These are phyloP conservation scores for Drosophila anceps DNA, from an alignment of 2,888 invertebrate species.

Conservation along the genomic window DNA sequence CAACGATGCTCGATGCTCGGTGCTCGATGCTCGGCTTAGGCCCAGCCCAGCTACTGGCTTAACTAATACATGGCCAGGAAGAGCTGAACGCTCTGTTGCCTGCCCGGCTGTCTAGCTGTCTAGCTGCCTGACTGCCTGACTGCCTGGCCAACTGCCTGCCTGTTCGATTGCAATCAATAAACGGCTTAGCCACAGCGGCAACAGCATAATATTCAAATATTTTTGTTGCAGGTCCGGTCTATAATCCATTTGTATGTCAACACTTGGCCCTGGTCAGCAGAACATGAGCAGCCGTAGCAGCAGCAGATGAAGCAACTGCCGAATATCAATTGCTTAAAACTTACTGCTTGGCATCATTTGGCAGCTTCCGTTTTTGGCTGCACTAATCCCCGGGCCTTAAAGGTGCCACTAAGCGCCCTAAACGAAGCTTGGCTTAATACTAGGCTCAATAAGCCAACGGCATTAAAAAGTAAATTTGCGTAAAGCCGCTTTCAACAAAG, in stretches of 20 bases:
- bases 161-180: slow-evolving; percentile 79
- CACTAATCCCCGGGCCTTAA: slow-evolving; percentile 43
- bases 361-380: slow-evolving; percentile 51
- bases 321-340: neutral
- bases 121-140: neutral
- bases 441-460: slow-evolving; percentile 72
- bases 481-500: slow-evolving; percentile 69
- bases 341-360: slow-evolving; percentile 24
- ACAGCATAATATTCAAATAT: slow-evolving; percentile 63
- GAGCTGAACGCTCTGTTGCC: slow-evolving; percentile 15
- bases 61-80: slow-evolving; percentile 42
- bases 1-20: neutral
- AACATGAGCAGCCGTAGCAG: slow-evolving; percentile 8
- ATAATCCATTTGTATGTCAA: slow-evolving; percentile 78
- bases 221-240: slow-evolving; percentile 49
- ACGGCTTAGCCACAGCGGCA: slow-evolving; percentile 70
- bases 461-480: slow-evolving; percentile 79
- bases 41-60: slow-evolving; percentile 37
- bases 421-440: slow-evolving; percentile 54
- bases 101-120: neutral
- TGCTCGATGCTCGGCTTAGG: slow-evolving; percentile 35
- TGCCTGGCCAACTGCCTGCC: slow-evolving; percentile 2
- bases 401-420: slow-evolving; percentile 75
- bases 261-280: slow-evolving; percentile 52
- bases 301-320: neutral